Conservation (phyloP, 1,140 invertebrate species). For the Mizuhopecten yessoensis region DNA sequence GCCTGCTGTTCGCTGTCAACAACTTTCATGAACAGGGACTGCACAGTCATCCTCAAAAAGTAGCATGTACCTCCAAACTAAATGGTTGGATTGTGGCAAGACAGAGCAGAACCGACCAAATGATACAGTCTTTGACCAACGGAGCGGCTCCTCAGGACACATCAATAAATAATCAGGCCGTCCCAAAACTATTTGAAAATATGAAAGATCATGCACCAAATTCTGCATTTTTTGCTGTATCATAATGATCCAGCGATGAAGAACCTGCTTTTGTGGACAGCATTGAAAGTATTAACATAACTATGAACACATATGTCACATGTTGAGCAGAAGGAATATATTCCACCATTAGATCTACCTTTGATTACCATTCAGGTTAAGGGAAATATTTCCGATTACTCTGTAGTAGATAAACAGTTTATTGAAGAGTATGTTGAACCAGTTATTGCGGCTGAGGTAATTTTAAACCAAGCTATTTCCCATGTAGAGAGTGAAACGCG, state of each 20-base stretch:
- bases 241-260: no score
- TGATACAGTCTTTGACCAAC: no score
- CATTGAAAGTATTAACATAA: no score
- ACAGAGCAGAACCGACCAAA: not conserved
- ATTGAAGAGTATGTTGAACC: slow-evolving; percentile 38
- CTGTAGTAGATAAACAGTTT: slow-evolving; percentile 41
- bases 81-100: slow-evolving; percentile 53
- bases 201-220: no score
- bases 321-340: no score
- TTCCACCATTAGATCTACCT: no score
- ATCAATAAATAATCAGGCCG: no score
- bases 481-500: slow-evolving; percentile 28
- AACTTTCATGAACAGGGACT: slow-evolving; percentile 42
- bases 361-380: not conserved
- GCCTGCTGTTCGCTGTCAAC: not conserved
- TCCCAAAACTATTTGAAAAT: no score
- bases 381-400: not conserved
- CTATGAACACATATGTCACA: no score
- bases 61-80: slow-evolving; percentile 43
- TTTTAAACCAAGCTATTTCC: not conserved
- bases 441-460: not conserved
- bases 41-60: slow-evolving; percentile 46
- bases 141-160: no score
- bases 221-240: no score
- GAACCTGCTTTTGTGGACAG: no score